Base-by-base conservation (phyloP, 2,888 invertebrate genomes). In the Lepidochrysops patricia region DNA sequence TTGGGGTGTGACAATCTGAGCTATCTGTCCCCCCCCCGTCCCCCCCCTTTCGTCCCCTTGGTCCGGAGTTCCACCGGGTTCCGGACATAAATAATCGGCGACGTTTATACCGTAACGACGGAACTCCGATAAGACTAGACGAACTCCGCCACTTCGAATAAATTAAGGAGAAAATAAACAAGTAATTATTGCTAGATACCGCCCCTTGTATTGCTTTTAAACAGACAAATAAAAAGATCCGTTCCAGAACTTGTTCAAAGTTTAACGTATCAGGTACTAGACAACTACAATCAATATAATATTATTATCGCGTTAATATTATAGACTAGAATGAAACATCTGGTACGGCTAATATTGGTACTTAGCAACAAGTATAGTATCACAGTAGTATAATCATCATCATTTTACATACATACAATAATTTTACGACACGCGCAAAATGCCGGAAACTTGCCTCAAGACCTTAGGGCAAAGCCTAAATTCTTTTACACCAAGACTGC, bases 81-180 rank as follows among this genome's bases (percentile, higher is more conserved):
- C 79, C 78, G 77, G 72, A 67, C 84, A 84, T 87, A 84, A 87
- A 87, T 87, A 85, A 81, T 82, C 73, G 69, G 72, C 70, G 75
- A 76, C 82, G 72, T 84, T 86, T 82, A 86, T 85, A 80, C 80
- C 82, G 80, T 79, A 80, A 76, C 81, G 86, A 76, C 81, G 86
- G 86, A 85, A 85, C 76, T 75, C 67, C 73, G 87, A 87, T 87
- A 87, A 81, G 81, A 69, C 67, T 67, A 62, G 63, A 63, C 69
- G 58, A 58, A 50, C 58, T 58, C 58, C 32, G 29, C 48, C 48
- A 49, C 49, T 52, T 68, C 25, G 73, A 72, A 73, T 76, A 72
- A 56, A 60, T 54, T 54, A 54, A 19, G 29, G 19, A 54, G 27
- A 29, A 54, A 54, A 54, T 54, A 54, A 32, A 29, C 54, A 54